Base-by-base conservation (phyloP, 2,888 invertebrate species). In the Rhamphomyia laevipes region DNA sequence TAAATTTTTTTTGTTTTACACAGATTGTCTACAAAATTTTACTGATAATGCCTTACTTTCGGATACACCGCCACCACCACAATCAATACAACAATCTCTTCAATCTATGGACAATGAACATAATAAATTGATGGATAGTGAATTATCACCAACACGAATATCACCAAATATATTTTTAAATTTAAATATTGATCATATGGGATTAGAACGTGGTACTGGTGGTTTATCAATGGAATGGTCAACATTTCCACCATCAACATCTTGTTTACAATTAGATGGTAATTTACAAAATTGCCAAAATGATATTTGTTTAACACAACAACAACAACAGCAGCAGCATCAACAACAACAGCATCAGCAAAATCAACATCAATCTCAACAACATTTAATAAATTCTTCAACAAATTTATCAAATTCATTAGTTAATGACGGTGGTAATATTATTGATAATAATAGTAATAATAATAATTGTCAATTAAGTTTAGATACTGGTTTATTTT, bases 81-180 rank as follows among this genome's bases (percentile, higher is more conserved):
- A 27, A 27, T 27, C 23, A 27, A 7, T 9, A 7, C 23, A n/a
- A n/a, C n/a, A 68, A 55, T 63, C 68, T 30, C 62, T 66, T 30
- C 65, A 68, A 44, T 64, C 64, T 11, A 55, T 70, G 52, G 70
- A 70, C 42, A 65, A 66, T 42, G 70, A 70, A 50, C 55, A 64
- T 3, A 70, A 55, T 50, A 51, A 67, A 53, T 61, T 64, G 5
- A 61, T 63, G 2, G 60, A 61, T 15, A 57, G 57, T 23, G 55
- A 61, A 18, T 46, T 67, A 40, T 69, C 70, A 23, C 70, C 70
- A 3, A 66, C 66, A 10, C 61, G 68, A 3, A 56, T 71, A 16
- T 71, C 71, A 13, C 70, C 71, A 1, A 71, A 71, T 47, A 66
- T 71, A 16, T 71, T 71, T 47, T 60, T 71, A 15, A 69, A 70